Conservation (phyloP, 2,797 vertebrate species). For the Thalassophryne amazonica region DNA sequence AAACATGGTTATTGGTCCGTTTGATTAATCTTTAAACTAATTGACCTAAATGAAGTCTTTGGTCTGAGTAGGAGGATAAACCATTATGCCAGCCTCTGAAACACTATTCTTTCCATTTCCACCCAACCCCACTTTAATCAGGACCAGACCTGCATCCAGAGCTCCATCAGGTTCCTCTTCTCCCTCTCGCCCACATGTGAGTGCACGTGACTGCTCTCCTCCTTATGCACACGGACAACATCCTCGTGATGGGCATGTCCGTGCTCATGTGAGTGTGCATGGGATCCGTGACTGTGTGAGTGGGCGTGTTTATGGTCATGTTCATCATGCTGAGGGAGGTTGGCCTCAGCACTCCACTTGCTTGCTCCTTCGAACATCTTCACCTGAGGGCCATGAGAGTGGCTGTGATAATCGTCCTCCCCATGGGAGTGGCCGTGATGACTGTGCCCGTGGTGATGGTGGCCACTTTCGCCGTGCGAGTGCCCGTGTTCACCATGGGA, state of each 20-base stretch:
- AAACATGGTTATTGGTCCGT: too few species aligned
- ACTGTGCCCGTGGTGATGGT: slow-evolving; percentile 49
- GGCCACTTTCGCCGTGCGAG: slow-evolving; percentile 33
- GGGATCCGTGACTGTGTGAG: slow-evolving; percentile 4
- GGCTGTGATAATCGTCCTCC: slow-evolving; percentile 55
- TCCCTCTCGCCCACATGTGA: slow-evolving; percentile 38
- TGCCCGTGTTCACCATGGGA: slow-evolving; percentile 61
- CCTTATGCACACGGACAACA: slow-evolving; percentile 28
- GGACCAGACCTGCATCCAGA: slow-evolving; percentile 86
- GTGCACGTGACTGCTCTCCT: slow-evolving; percentile 35
- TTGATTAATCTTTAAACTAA: too few species aligned
- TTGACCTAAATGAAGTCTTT: too few species aligned
- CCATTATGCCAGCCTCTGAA: too few species aligned
- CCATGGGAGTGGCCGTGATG: slow-evolving; percentile 67
- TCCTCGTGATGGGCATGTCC: slow-evolving; percentile 36
- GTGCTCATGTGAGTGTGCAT: slow-evolving; percentile 14
- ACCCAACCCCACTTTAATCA: not conserved
- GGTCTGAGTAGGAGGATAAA: too few species aligned
- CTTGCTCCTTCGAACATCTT: slow-evolving; percentile 81
- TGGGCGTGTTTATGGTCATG: slow-evolving; percentile 40
- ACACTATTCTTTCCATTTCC: too few species aligned
- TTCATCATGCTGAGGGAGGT: slow-evolving; percentile 49
- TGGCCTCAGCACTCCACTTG: slow-evolving; percentile 81
- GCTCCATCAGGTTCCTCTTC: slow-evolving; percentile 77
- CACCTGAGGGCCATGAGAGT: slow-evolving; percentile 48